Percentiles rank a stretch among this genome's conserved stretches.
These are phyloP conservation scores for Orchesellides sinensis DNA, from an alignment of 2,888 invertebrate species.

Conservation along the genomic window DNA sequence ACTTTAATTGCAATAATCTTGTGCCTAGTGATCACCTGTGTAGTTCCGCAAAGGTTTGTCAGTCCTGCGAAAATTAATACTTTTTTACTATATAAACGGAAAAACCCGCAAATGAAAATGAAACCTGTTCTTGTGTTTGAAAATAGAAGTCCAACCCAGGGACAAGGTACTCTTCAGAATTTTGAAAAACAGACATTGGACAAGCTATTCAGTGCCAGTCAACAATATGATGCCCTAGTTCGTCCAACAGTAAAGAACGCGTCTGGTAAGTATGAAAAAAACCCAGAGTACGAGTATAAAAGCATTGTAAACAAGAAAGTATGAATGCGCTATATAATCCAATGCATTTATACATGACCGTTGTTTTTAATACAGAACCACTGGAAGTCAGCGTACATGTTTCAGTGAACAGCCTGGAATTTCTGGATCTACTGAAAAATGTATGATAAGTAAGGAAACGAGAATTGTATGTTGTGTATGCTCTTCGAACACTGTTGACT, in stretches of 20 bases:
- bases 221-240: constrained; percentile 32
- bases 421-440: constrained; percentile 41
- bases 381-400: constrained; percentile 43
- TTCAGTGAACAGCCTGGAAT: constrained; percentile 14
- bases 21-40: constrained; percentile 32
- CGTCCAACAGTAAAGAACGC: constrained; percentile 40
- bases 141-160: constrained; percentile 20
- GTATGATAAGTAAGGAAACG: neutral
- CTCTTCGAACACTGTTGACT: neutral
- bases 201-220: constrained; percentile 26
- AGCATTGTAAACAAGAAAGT: too few relatives aligned
- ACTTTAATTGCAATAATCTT: constrained; percentile 18
- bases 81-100: neutral
- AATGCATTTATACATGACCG: neutral
- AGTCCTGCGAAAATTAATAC: too few relatives aligned
- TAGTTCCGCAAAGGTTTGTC: constrained; percentile 50
- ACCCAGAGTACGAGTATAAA: too few relatives aligned
- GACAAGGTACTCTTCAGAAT: neutral
- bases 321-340: neutral
- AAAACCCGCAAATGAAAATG: too few relatives aligned
- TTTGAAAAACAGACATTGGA: constrained; percentile 40
- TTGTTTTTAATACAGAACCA: constrained; percentile 20
- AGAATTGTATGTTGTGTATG: neutral
- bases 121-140: neutral
- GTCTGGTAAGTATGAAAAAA: constrained; percentile 22